Conservation (phyloP, 2,113 vertebrate genomes). For the Girardinichthys multiradiatus region DNA sequence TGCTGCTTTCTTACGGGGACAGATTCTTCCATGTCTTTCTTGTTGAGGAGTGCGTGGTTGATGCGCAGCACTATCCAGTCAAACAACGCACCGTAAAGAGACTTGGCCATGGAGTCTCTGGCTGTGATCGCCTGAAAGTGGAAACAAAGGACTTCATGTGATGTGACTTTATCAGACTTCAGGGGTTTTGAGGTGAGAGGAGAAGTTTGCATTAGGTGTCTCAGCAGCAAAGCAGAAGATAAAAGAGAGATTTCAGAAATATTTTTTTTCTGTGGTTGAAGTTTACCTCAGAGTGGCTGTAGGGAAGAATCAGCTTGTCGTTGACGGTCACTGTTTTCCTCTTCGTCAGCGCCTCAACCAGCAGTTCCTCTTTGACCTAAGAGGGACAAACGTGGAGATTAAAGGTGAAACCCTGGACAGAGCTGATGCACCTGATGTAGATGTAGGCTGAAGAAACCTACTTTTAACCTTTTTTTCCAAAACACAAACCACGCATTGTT, state of each 20-base stretch:
- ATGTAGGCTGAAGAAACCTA: not conserved
- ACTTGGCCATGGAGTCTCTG: conserved; percentile 99
- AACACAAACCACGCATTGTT: not conserved
- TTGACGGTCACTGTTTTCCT: conserved; percentile 97
- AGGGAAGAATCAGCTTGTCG: conserved; percentile 96
- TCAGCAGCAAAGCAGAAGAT: not conserved
- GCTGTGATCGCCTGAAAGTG: conserved; percentile 90
- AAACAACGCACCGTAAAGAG: conserved; percentile 96
- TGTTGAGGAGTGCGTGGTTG: conserved; percentile 97
- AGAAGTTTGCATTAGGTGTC: not conserved
- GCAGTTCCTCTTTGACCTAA: conserved; percentile 93
- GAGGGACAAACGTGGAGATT: not conserved
- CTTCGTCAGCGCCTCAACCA: conserved; percentile 96
- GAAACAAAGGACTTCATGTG: not conserved
- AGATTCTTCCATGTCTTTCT: conserved; percentile 97
- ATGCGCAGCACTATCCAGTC: conserved; percentile 99
- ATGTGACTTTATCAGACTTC: not conserved
- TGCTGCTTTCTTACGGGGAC: conserved; percentile 82
- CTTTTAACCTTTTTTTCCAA: not conserved
- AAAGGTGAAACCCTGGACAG: not conserved
- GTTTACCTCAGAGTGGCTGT: conserved; percentile 93
- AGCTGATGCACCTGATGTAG: not conserved
- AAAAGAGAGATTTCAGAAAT: not conserved
- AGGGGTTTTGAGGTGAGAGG: not conserved
- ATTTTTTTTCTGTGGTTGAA: not conserved